Evolutionary conservation across 2,888 invertebrate genomes (phyloP), one percentile per base, ranked within the genome.

Genomic region (Pristionchus arcanus): DNA sequence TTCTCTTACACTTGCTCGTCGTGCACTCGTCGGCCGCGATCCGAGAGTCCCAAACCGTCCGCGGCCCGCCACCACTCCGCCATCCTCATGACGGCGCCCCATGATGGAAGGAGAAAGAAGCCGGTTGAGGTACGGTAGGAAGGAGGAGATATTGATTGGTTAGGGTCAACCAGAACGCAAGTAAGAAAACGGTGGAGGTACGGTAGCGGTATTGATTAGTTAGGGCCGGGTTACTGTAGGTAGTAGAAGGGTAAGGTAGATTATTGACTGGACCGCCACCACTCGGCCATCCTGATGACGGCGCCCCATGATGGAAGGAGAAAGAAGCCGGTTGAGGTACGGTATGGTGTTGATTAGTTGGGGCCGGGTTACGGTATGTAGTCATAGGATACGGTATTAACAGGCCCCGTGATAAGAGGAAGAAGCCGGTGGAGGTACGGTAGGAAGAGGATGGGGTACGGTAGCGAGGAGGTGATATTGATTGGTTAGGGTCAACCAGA

Each of bases 21-120:
- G 16, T 86, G 86, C 66, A 28, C 31, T 84, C 59, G 59, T 53
- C 84, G 84, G 21, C 84, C 84, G 19, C 84, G 84, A 28, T 84
- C 84, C 16, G 84, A 84, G 55, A 84, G 84, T 34, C 84, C 84
- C 31, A 84, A 84, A 11, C 84, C 55, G 34, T 81, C 81, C 3
- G 59, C 59, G 3, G 59, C 21, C 59, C 59, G 59, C 59, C 59
- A 59, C 59, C 59, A 59, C 21, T 59, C 59, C 2, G 21, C 55
- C 84, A 59, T 55, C 19, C 28, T 49, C 15, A 55, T 55, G 13
- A 55, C 19, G 55, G 59, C 55, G 84, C 53, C 53, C 19, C 55
- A 84, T 13, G 84, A 55, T 21, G 49, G 25, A 53, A 53, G 53
- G 34, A 59, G 31, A 55, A 84, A 31, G 84, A 59, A 59, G 81